These are phyloP conservation scores for Mormyrus iriodes DNA, from an alignment of 2,113 vertebrate species.

Conservation along the genomic window DNA sequence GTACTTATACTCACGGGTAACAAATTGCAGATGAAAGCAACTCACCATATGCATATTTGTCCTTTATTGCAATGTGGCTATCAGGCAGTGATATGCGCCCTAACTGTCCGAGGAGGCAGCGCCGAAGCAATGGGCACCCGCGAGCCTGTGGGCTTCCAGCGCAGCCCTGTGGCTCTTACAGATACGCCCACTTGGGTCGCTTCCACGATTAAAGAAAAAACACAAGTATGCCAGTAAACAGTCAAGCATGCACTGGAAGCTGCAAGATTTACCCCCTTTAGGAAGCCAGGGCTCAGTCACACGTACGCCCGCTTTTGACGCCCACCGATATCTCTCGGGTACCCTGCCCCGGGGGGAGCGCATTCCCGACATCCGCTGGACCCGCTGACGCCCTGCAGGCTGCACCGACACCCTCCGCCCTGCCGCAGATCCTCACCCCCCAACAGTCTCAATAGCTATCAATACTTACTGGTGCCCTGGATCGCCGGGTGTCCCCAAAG, in stretches of 20 bases:
- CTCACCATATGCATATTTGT: neutral
- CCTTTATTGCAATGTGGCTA: neutral
- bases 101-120: neutral
- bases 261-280: neutral
- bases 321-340: slow-evolving; percentile 13
- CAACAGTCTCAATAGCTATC: slow-evolving; percentile 24
- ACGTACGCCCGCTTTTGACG: slow-evolving; percentile 53
- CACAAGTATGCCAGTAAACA: neutral
- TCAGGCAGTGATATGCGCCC: neutral
- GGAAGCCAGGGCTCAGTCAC: neutral
- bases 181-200: slow-evolving; percentile 60
- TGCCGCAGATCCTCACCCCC: slow-evolving; percentile 29
- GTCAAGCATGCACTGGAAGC: neutral
- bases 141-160: neutral
- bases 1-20: neutral
- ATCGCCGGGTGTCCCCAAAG: slow-evolving; percentile 62
- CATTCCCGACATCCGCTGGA: slow-evolving; percentile 45
- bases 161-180: slow-evolving; percentile 51
- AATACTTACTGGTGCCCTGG: slow-evolving; percentile 67
- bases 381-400: slow-evolving; percentile 58
- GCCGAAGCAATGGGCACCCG: neutral
- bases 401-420: slow-evolving; percentile 29
- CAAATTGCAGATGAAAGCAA: neutral
- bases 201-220: slow-evolving; percentile 1
- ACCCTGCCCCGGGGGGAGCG: neutral